A percentile compares a stretch with the other conserved stretches of the same genome.
These are phyloP conservation scores for Lepidotrigona ventralis DNA, from an alignment of 1,140 invertebrate genomes.

Conservation along the genomic window DNA sequence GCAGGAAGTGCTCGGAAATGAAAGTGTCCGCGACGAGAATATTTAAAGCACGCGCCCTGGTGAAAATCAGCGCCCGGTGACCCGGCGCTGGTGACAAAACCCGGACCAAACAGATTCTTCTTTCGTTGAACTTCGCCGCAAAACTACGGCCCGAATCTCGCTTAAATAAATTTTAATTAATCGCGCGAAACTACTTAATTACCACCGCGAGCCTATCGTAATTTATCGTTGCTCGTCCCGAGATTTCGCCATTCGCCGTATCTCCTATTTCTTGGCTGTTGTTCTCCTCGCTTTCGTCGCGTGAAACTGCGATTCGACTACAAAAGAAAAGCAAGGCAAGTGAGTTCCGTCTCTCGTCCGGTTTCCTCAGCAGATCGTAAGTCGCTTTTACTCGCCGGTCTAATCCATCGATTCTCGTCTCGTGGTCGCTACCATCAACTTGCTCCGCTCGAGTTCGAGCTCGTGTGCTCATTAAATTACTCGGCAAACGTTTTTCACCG, in stretches of 20 bases:
- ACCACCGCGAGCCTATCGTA: background rate
- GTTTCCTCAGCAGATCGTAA: no score
- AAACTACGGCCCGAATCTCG: background rate
- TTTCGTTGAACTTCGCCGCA: background rate
- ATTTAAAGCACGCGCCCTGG: conserved; percentile 50
- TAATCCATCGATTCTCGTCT: background rate
- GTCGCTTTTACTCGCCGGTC: background rate
- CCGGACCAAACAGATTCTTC: background rate
- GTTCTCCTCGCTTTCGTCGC: background rate
- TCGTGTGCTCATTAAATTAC: background rate
- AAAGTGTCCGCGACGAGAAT: conserved; percentile 58
- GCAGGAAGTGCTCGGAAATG: conserved; percentile 58
- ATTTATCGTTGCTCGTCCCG: background rate
- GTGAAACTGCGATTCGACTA: background rate
- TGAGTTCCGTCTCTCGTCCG: background rate
- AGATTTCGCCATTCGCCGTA: background rate
- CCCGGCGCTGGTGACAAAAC: no score
- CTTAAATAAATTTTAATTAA: conserved; percentile 19
- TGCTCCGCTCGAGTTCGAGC: background rate
- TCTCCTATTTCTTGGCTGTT: background rate
- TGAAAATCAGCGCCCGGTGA: background rate
- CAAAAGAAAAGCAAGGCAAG: background rate
- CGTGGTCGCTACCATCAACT: background rate
- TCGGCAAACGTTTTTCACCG: background rate
- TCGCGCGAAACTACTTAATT: background rate